These are phyloP conservation scores for Scolopax bukidnonensis DNA, from an alignment of 2,797 vertebrate species.

Conservation along the genomic window DNA sequence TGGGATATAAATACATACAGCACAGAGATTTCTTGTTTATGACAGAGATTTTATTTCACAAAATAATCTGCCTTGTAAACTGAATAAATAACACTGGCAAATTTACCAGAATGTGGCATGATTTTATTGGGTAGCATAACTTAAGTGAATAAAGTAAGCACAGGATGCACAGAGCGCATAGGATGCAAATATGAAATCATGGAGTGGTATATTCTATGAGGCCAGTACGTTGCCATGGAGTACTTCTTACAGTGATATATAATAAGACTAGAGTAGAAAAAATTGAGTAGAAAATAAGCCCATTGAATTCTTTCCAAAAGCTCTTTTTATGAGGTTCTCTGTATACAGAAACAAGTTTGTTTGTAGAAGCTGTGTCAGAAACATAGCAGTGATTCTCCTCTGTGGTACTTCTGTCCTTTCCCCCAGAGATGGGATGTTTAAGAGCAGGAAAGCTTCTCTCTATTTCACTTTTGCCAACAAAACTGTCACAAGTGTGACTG, in stretches of 20 bases:
- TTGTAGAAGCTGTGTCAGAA: background rate
- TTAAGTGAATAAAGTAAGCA: background rate
- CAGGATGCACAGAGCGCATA: background rate
- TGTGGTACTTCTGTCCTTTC: background rate
- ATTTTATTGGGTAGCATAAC: background rate
- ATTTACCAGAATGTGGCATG: background rate
- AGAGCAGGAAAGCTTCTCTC: background rate
- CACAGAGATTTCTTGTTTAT: background rate
- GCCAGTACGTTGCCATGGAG: background rate
- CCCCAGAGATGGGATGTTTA: accelerated
- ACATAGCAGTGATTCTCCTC: background rate
- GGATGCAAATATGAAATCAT: background rate
- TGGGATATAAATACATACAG: background rate
- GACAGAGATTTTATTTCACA: background rate
- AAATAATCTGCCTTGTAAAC: background rate
- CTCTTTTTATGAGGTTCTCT: background rate
- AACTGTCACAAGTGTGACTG: background rate
- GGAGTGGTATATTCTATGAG: too few relatives aligned
- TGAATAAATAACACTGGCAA: background rate
- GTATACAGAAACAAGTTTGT: background rate
- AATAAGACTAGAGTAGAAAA: background rate
- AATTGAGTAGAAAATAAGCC: background rate
- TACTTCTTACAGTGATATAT: background rate
- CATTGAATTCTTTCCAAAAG: background rate
- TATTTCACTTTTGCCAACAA: accelerated